Conservation (phyloP, 1,140 invertebrate genomes). For the Eufriesea mexicana region DNA sequence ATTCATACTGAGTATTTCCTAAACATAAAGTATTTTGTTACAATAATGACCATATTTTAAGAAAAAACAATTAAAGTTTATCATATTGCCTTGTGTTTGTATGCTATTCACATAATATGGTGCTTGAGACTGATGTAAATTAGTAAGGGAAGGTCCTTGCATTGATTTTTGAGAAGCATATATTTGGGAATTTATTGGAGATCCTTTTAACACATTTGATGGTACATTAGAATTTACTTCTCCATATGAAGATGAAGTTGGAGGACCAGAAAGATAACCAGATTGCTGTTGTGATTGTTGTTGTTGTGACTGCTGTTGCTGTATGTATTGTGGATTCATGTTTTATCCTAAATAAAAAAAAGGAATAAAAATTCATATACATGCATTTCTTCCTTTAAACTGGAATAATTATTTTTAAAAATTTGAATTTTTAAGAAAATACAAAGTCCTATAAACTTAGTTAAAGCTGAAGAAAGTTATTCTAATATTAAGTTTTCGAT, state of each 20-base stretch:
- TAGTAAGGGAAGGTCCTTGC: constrained; percentile 43
- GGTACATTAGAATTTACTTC: constrained; percentile 69
- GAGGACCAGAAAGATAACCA: constrained; percentile 57
- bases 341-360: constrained; percentile 44
- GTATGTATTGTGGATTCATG: constrained; percentile 76
- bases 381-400: not conserved
- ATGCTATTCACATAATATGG: constrained; percentile 65
- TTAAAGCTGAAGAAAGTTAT: not conserved
- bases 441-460: not conserved
- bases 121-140: constrained; percentile 53
- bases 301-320: constrained; percentile 68
- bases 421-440: not conserved
- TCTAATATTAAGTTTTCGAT: not conserved
- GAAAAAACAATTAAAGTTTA: not conserved
- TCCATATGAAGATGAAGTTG: constrained; percentile 57
- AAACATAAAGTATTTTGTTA: constrained; percentile 24
- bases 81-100: constrained; percentile 41
- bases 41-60: not conserved
- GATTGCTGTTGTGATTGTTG: constrained; percentile 64
- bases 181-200: constrained; percentile 45
- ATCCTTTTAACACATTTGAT: constrained; percentile 51
- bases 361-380: not conserved
- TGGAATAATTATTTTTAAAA: not conserved
- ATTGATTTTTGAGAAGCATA: constrained; percentile 61
- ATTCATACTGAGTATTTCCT: constrained; percentile 58